Base-by-base conservation (phyloP, 2,113 vertebrate species). In the Siniperca knerii region DNA sequence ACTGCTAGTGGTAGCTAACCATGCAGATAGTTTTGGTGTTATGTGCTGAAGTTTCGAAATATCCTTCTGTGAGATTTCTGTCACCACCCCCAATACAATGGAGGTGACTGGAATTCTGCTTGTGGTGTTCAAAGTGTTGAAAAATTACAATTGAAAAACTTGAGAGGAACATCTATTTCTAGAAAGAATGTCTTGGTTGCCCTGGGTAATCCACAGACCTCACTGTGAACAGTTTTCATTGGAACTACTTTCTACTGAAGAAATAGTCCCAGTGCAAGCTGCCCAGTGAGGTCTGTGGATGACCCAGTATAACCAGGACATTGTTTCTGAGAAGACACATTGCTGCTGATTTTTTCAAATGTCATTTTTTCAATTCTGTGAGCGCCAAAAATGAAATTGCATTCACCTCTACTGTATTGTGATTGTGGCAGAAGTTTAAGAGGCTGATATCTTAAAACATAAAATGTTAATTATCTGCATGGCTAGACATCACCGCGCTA, bases 31-130 rank as follows among this genome's bases (percentile, higher is more conserved):
- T 90, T 87, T 82, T 78, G 82, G 77, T 83, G 87, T 79, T 21
- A 71, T 86, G 78, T 81, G 80, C 77, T 84, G 70, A 87, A 77
- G 76, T 90, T 84, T 79, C 82, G 84, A 89, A 91, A 91, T 83
- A 75, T 64, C 72, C 46, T 18, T 33, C 25, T 71, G 68, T n/a
- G 55, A 79, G 72, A 58, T 73, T 77, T 67, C 68, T 68, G 71
- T 84, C 78, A 74, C 77, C 82, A 67, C 82, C 69, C 82, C 25
- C 37, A 0, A 25, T 71, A 83, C 85, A 91, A 85, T 72, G 52
- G 83, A 86, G 83, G 83, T 69, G 61, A 77, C 81, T 66, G 68
- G 50, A 84, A 61, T 72, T 55, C n/a, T 83, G 85, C 78, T 71
- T 75, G 86, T 48, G 83, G 84, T 90, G 70, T 61, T 89, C 58